phyloP scores from a whole-genome alignment of 2,888 invertebrate genomes.

The Epirrita christyi region DNA sequence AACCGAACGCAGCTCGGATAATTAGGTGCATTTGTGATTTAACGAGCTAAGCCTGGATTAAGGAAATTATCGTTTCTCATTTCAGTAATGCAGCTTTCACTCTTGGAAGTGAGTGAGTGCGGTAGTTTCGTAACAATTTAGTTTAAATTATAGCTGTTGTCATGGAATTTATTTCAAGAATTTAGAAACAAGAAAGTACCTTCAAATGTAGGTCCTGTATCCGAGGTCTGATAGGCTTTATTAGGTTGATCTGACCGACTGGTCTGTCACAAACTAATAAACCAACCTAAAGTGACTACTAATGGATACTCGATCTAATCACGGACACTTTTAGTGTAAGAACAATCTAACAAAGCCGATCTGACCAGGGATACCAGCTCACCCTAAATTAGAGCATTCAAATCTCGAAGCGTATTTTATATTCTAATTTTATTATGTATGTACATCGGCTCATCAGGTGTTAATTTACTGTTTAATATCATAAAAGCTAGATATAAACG shows the following conservation, averaged over 20 bases:
- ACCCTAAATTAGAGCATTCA: not conserved
- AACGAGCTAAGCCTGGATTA: conserved; percentile 17
- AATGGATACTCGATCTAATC: too few species aligned
- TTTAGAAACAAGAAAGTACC: not conserved
- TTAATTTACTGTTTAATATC: conserved; percentile 24
- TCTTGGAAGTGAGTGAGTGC: not conserved
- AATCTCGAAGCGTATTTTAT: conserved; percentile 14
- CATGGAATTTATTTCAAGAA: conserved; percentile 1
- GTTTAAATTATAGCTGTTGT: conserved; percentile 10
- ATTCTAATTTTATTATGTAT: conserved; percentile 25
- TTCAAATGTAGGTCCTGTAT: too few species aligned
- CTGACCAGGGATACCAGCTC: not conserved
- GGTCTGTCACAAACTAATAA: too few species aligned
- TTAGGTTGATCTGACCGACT: too few species aligned
- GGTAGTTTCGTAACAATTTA: conserved; percentile 18
- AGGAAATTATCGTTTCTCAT: conserved; percentile 21
- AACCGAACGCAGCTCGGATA: conserved; percentile 27
- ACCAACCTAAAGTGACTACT: too few species aligned
- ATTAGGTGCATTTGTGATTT: conserved; percentile 31
- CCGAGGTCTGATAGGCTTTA: too few species aligned
- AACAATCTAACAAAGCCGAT: too few species aligned
- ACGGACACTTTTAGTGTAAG: too few species aligned
- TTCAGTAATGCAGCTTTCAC: conserved; percentile 27
- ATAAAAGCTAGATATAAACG: conserved; percentile 36
- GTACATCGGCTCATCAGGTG: conserved; percentile 25